Evolutionary conservation across 53 echinoderm and acorn worm genomes (phyloP), one percentile per base, ranked within the genome.

Genomic region (Paracentrotus lividus): DNA sequence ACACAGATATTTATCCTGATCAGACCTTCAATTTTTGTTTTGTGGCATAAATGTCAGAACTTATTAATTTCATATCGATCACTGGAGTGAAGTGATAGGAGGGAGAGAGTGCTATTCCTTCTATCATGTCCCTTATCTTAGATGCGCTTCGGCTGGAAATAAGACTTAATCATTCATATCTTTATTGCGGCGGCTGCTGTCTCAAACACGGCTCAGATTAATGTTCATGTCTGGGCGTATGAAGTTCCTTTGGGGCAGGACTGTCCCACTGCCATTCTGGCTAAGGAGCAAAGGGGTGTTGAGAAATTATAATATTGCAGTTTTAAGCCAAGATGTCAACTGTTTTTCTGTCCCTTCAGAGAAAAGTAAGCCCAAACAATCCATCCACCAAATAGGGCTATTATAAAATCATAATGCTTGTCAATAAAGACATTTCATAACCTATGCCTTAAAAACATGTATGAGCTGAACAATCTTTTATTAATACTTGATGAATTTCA

Each of bases 1-100:
- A 21, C 40, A 72, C 72, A 38, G 72, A 32, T 32, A 72, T 36
- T 72, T 20, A 34, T 72, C 72, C 72, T 72, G 72, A 72, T 72
- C 72, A 72, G 72, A 72, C 72, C 36, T 72, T 72, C 72, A 72
- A 18, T 72, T 72, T 72, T 72, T 72, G 18, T 33, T 34, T 67
- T 34, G 33, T 67, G 40, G 16, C 72, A 72, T 72, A 72, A 72
- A 72, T 40, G 72, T 72, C 72, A 72, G 72, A 72, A 72, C 72
- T 72, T 72, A 72, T 72, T 40, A 72, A 36, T 72, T 40, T 72
- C 72, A 72, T 72, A 72, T 72, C 40, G 72, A 72, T 72, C 72
- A 72, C 5, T 5, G 72, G 40, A 72, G 72, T 72, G 40, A 72
- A 40, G 72, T 6, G 18, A 72, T 72, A 36, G 16, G 38, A 40